Conservation (phyloP, 1,140 invertebrate genomes). For the Melanaphis sacchari region DNA sequence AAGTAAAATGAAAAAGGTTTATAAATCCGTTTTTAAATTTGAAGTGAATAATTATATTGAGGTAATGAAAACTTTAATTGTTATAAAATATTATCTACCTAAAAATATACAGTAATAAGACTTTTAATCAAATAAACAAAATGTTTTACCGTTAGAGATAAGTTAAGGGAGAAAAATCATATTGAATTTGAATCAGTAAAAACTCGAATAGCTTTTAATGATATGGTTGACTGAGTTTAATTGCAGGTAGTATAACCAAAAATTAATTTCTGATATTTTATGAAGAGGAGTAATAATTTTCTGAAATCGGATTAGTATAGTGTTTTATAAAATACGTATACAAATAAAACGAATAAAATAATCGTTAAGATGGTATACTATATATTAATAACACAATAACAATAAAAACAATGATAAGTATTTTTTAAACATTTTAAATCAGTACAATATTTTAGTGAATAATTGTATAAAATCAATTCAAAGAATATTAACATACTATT, state of each 20-base stretch:
- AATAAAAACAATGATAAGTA: neutral
- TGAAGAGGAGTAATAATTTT: neutral
- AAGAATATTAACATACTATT: too few species aligned
- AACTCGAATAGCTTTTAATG: neutral
- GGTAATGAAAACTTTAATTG: neutral
- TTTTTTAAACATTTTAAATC: neutral
- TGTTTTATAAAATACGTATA: too few species aligned
- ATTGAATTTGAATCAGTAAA: neutral
- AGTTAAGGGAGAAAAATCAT: neutral
- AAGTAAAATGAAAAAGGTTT: neutral
- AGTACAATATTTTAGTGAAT: too few species aligned
- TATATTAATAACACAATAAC: neutral
- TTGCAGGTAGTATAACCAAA: neutral
- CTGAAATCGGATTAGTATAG: neutral
- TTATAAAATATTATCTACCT: neutral
- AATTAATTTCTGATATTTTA: neutral
- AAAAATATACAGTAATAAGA: neutral
- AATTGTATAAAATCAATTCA: too few species aligned
- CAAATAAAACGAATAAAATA: neutral
- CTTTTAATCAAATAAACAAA: neutral
- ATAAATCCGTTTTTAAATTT: neutral
- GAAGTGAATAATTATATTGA: neutral
- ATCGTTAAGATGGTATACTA: neutral
- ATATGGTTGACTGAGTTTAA: neutral
- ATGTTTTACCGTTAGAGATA: neutral